Conservation (phyloP, 2,888 invertebrate genomes). For the Pollenia griseotomentosa region DNA sequence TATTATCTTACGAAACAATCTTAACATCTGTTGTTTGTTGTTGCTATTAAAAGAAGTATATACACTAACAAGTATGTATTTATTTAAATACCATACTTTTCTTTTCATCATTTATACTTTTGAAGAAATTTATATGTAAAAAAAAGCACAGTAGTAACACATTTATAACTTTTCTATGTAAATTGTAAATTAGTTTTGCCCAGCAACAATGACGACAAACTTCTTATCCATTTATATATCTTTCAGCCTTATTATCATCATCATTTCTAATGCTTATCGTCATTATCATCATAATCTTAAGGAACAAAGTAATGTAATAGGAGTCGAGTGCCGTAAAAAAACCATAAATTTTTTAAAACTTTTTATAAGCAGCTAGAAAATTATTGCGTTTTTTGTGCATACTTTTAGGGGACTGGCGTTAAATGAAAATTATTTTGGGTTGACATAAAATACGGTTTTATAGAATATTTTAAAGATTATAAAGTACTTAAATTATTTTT, state of each 20-base stretch:
- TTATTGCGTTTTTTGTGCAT: background rate
- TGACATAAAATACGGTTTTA: background rate
- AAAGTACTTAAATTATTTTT: conserved; percentile 3
- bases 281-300: conserved; percentile 37
- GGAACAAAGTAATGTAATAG: conserved; percentile 11
- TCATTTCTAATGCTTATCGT: conserved; percentile 8
- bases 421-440: background rate
- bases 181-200: conserved; percentile 54
- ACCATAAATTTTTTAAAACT: conserved; percentile 16
- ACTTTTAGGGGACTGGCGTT: background rate
- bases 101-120: conserved; percentile 6
- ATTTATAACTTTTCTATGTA: conserved; percentile 42
- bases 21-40: conserved; percentile 54
- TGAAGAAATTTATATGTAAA: background rate
- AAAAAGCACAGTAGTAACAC: conserved; percentile 25
- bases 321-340: background rate
- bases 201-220: conserved; percentile 3
- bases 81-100: conserved; percentile 15
- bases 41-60: background rate
- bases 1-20: conserved; percentile 29
- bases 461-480: background rate
- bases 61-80: conserved; percentile 13
- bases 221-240: conserved; percentile 55
- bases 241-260: conserved; percentile 41
- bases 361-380: conserved; percentile 5